Evolutionary conservation across 2,888 invertebrate species (phyloP).

Genomic region (Pandemis corylana): DNA sequence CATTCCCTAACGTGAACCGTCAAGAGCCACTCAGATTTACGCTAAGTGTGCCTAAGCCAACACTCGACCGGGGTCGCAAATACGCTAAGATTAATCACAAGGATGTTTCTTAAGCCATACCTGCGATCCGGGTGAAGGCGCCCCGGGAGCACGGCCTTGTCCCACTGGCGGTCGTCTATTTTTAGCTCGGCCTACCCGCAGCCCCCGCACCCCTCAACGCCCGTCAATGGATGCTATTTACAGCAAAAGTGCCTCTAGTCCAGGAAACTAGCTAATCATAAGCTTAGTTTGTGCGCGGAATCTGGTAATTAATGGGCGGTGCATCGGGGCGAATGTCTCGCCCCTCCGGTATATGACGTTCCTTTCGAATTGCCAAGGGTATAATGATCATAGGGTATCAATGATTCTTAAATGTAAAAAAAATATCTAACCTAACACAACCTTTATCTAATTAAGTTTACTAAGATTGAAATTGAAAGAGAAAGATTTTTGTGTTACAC

Average conservation of each 20-base stretch:
- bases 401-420: not conserved
- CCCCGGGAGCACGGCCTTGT: constrained; percentile 73
- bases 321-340: not conserved
- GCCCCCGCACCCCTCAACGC: constrained; percentile 53
- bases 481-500: not conserved
- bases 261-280: constrained; percentile 49
- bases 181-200: constrained; percentile 66
- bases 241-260: constrained; percentile 56
- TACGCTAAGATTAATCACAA: constrained; percentile 73
- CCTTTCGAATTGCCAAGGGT: not conserved
- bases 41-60: constrained; percentile 63
- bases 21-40: constrained; percentile 58
- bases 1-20: constrained; percentile 50
- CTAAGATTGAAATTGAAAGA: too few species aligned
- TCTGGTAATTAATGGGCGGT: constrained; percentile 22
- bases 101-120: constrained; percentile 70
- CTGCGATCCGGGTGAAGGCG: constrained; percentile 64
- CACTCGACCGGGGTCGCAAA: constrained; percentile 63
- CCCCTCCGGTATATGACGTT: not conserved
- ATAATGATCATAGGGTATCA: not conserved
- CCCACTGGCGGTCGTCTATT: constrained; percentile 78
- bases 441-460: too few species aligned
- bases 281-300: constrained; percentile 15
- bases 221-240: constrained; percentile 77
- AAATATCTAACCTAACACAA: too few species aligned